Evolutionary conservation across 2,797 vertebrate species (phyloP), one percentile per base, ranked within the genome.

Genomic region (Babyrousa celebensis): DNA sequence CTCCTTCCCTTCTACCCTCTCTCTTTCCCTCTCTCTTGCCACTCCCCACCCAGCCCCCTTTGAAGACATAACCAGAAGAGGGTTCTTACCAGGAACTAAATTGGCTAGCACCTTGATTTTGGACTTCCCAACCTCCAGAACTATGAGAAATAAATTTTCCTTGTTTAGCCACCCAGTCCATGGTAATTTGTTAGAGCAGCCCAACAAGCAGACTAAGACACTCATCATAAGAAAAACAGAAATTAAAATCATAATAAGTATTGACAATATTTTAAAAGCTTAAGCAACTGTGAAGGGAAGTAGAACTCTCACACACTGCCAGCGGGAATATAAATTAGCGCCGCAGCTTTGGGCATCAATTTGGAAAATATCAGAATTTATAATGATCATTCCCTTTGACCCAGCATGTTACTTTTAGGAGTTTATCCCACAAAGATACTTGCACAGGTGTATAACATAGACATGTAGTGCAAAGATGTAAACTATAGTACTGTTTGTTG

Each of bases 221-320:
- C 29, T 95, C 58, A 20, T 88, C 56, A 63, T n/a, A 89, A 75
- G 68, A 88, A 88, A 94, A 92, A 77, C 56, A 90, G 70, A 93
- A 93, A 82, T 88, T 60, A 92, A 96, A 85, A 52, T 12, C 58
- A 27, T 32, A 65, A 18, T 40, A 82, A 89, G 63, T 82, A 77
- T 23, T 62, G 36, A 52, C 67, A 70, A 40, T 70, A 63, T 89
- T 80, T 89, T 75, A 56, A 77, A 88, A 75, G 56, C 40, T 84
- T 71, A 80, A 60, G 78, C 60, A 67, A 78, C 68, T 12, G 6
- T 48, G 54, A n/a, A 75, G 21, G 48, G 74, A 92, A 75, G 48
- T 58, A 83, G 85, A 29, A 48, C 29, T 43, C 78, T 48, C 18
- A 62, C 32, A 36, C 29, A 48, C 25, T 63, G 56, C 60, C 14